These are phyloP conservation scores for Phrynocephalus guinanensis DNA, from an alignment of 2,797 vertebrate species.

Conservation along the genomic window DNA sequence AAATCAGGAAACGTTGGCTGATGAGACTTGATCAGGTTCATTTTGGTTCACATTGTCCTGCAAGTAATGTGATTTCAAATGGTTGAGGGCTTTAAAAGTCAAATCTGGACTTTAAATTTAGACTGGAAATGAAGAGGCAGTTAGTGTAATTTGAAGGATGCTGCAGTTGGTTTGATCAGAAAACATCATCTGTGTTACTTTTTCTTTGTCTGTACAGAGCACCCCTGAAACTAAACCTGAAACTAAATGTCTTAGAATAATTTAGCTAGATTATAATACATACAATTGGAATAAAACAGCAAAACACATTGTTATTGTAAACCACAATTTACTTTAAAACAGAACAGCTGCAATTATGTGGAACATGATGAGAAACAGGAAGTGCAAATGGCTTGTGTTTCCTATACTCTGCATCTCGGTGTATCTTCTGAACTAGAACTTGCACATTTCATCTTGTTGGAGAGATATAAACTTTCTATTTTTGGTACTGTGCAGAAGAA, in stretches of 20 bases:
- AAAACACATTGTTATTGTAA: neutral
- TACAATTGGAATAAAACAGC: neutral
- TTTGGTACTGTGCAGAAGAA: neutral
- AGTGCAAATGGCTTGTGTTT: neutral
- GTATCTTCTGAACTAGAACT: neutral
- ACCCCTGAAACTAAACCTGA: neutral
- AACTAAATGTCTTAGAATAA: neutral
- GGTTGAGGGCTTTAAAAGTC: neutral
- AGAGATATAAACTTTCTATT: neutral
- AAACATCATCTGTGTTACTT: too few species aligned
- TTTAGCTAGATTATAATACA: neutral
- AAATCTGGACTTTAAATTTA: neutral
- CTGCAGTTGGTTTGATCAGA: neutral
- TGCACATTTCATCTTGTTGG: neutral
- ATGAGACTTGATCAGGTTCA: too few species aligned
- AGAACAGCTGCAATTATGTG: neutral
- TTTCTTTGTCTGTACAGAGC: neutral
- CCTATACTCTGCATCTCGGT: neutral
- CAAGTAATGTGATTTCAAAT: neutral
- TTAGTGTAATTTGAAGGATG: neutral
- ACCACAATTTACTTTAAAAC: neutral
- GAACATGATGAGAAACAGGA: neutral
- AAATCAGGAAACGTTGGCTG: neutral
- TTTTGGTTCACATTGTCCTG: neutral
- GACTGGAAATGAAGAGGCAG: neutral